Evolutionary conservation across 2,113 vertebrate genomes (phyloP).

Genomic region (Rhabdomys dilectus): DNA sequence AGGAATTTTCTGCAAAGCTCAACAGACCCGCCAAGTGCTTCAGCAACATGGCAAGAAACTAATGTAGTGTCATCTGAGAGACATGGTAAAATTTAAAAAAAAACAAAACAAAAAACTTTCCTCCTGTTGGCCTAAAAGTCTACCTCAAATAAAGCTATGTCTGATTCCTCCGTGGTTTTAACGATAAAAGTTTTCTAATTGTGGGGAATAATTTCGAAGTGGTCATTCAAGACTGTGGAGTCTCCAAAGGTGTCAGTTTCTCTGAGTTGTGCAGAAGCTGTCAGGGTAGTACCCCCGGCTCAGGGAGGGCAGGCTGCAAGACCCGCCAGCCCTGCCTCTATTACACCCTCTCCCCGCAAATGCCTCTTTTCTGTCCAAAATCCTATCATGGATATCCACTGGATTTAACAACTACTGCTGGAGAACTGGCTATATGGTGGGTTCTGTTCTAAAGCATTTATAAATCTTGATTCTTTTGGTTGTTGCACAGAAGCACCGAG

Average conservation of each 20-base stretch:
- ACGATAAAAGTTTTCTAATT: slow-evolving; percentile 17
- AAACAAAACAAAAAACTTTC: not conserved
- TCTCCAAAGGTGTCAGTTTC: slow-evolving; percentile 11
- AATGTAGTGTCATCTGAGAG: not conserved
- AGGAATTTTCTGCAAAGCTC: slow-evolving; percentile 32
- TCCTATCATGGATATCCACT: not conserved
- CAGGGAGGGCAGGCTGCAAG: not conserved
- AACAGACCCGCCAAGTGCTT: not conserved
- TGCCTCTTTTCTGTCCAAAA: not conserved
- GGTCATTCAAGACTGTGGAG: not conserved
- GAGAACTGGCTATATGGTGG: not conserved
- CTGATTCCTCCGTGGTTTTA: not conserved
- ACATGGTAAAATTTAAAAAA: not conserved
- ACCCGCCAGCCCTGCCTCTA: not conserved
- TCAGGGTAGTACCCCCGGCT: not conserved
- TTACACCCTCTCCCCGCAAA: not conserved
- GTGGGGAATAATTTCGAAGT: slow-evolving; percentile 34
- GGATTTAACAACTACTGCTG: not conserved
- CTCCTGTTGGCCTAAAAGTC: slow-evolving; percentile 20
- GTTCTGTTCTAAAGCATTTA: not conserved
- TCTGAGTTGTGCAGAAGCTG: not conserved
- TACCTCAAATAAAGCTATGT: not conserved
- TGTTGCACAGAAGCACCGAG: not conserved
- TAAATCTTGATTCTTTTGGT: slow-evolving; percentile 29
- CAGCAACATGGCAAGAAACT: not conserved